phyloP scores from a whole-genome alignment of 2,113 vertebrate species.

The Rhynchomys soricoides region DNA sequence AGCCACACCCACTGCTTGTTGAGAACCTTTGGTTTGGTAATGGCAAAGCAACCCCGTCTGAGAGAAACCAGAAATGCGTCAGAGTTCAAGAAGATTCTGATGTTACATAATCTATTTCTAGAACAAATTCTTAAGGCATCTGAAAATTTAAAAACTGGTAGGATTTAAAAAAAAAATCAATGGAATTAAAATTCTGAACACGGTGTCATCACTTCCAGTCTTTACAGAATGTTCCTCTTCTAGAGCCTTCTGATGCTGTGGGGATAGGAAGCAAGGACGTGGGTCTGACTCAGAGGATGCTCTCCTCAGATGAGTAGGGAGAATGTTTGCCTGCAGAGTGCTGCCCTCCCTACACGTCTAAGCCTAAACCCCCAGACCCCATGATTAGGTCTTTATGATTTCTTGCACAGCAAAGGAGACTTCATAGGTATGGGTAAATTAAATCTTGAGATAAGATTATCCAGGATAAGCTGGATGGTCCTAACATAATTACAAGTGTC shows the following conservation, averaged over 20 bases:
- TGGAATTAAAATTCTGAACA: constrained; percentile 48
- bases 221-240: background rate
- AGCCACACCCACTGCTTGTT: background rate
- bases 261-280: background rate
- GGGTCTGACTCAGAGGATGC: background rate
- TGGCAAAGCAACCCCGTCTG: background rate
- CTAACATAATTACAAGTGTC: background rate
- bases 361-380: background rate
- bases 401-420: background rate
- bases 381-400: background rate
- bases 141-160: constrained; percentile 44
- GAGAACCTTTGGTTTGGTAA: background rate
- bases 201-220: background rate
- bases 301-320: background rate
- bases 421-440: background rate
- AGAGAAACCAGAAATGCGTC: background rate
- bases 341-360: background rate
- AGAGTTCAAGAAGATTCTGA: background rate
- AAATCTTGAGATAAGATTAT: background rate
- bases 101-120: background rate
- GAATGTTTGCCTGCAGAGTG: background rate
- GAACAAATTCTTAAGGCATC: constrained; percentile 33
- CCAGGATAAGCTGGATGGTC: background rate
- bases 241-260: background rate
- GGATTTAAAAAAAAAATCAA: background rate